These are phyloP conservation scores for Mesocentrotus franciscanus DNA, from an alignment of 53 echinoderm and acorn worm genomes.

Conservation along the genomic window DNA sequence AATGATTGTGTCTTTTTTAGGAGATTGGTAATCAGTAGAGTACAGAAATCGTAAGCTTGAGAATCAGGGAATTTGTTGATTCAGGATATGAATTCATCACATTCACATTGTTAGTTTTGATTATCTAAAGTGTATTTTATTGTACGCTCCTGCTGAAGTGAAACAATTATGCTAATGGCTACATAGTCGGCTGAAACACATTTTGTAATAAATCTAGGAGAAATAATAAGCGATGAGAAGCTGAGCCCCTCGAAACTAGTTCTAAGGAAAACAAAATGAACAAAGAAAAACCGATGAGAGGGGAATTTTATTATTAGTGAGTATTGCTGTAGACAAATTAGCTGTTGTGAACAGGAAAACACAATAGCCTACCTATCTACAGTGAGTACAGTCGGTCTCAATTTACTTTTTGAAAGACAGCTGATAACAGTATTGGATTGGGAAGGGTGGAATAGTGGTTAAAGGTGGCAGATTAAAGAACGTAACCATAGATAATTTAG, in stretches of 20 bases:
- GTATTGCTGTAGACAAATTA: background rate
- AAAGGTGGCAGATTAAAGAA: background rate
- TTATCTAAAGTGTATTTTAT: background rate
- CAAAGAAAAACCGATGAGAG: too few species aligned
- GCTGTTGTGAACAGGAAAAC: too few species aligned
- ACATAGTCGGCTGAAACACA: background rate
- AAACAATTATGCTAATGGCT: slow-evolving; percentile 7
- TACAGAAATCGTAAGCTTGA: background rate
- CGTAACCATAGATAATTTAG: background rate
- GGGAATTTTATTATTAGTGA: too few species aligned
- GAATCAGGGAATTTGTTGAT: background rate
- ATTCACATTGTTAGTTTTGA: background rate
- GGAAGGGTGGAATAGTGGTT: background rate
- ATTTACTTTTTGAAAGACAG: too few species aligned
- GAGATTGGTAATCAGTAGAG: background rate
- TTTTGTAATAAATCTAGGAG: background rate
- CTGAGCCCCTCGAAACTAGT: too few species aligned
- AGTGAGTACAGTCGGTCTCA: too few species aligned
- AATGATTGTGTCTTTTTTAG: background rate
- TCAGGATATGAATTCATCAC: background rate
- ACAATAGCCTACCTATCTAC: too few species aligned
- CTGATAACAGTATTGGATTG: background rate
- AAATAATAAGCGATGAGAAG: background rate
- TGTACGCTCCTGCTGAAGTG: background rate
- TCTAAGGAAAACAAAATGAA: too few species aligned